phyloP scores from a whole-genome alignment of 2,888 invertebrate species.

The Drosophila affinis region DNA sequence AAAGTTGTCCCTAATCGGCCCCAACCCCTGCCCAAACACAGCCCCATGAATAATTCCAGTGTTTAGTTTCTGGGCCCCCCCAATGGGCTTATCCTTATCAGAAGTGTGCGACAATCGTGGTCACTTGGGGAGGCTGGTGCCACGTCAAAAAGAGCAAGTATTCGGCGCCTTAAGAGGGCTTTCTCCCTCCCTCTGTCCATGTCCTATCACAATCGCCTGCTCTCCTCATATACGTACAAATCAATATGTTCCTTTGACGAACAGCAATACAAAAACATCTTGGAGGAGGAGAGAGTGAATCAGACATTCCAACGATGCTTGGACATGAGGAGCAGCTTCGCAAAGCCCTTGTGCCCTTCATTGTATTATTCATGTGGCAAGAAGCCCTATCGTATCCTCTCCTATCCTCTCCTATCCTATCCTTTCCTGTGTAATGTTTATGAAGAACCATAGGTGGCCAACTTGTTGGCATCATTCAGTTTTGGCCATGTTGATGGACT shows the following conservation, averaged over 20 bases:
- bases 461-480: conserved; percentile 30
- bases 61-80: conserved; percentile 1
- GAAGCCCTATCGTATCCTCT: conserved; percentile 1
- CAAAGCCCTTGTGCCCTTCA: no score
- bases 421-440: conserved; percentile 23
- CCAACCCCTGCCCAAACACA: neutral
- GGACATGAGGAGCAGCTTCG: no score
- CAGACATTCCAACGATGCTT: no score
- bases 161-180: no score
- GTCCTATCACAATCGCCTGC: no score
- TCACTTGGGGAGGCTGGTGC: no score
- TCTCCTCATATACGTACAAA: no score
- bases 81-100: conserved; percentile 21
- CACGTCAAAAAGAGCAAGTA: no score
- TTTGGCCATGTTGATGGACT: conserved; percentile 2
- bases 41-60: conserved; percentile 23
- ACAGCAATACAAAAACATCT: no score
- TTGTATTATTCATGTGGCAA: conserved; percentile 16
- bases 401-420: conserved; percentile 1
- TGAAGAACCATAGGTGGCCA: conserved; percentile 32
- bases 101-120: neutral
- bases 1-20: neutral
- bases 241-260: no score
- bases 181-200: no score
- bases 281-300: no score